These are phyloP conservation scores for Enteromius afrohamiltoni DNA, from an alignment of 2,797 vertebrate species.

Conservation along the genomic window DNA sequence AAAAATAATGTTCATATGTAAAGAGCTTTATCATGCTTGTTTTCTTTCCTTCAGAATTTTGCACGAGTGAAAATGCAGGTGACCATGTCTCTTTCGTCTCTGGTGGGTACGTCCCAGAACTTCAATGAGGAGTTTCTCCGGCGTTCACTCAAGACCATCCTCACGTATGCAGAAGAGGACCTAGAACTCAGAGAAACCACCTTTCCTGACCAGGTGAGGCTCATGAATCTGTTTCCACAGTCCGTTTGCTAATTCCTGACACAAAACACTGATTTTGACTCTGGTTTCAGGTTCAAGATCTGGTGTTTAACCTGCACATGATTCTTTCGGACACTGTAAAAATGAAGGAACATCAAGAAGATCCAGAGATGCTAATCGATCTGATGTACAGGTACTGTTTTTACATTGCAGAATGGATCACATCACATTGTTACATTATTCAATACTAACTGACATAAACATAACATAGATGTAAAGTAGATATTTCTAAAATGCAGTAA, in stretches of 20 bases:
- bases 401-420: background rate
- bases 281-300: constrained; percentile 89
- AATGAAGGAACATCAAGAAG: constrained; percentile 99
- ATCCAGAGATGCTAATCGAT: constrained; percentile 98
- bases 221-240: background rate
- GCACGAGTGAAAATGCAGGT: constrained; percentile 99
- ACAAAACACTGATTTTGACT: constrained; percentile 40
- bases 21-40: background rate
- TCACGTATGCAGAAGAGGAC: constrained; percentile 96
- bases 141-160: constrained; percentile 96
- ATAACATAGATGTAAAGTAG: background rate
- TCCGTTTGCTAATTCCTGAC: background rate
- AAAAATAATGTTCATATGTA: too few relatives aligned
- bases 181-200: constrained; percentile 95
- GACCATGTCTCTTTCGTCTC: constrained; percentile 96
- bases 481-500: background rate
- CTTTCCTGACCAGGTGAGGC: constrained; percentile 92
- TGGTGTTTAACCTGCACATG: constrained; percentile 99
- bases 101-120: constrained; percentile 98
- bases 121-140: constrained; percentile 98
- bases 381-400: constrained; percentile 95
- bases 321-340: constrained; percentile 98
- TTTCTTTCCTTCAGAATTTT: constrained; percentile 85
- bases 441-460: background rate
- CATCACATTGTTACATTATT: background rate